Conservation (phyloP, 2,888 invertebrate genomes). For the Carcina quercana region DNA sequence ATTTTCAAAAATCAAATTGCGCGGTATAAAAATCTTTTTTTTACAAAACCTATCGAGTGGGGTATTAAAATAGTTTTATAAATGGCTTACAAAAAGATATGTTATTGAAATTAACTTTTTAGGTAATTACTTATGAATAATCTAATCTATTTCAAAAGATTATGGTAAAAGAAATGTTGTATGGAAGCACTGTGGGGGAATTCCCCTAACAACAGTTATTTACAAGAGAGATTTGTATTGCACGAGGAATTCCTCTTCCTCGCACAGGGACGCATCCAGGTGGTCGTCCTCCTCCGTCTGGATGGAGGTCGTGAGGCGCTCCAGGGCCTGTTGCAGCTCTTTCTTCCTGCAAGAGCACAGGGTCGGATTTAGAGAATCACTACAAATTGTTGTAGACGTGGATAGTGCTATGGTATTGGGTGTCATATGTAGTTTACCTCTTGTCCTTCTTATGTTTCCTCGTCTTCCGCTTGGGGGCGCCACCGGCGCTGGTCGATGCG, state of each 20-base stretch:
- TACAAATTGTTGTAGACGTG: too few relatives aligned
- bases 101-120: too few relatives aligned
- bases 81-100: too few relatives aligned
- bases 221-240: constrained; percentile 78
- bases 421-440: constrained; percentile 24
- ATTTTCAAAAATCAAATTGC: too few relatives aligned
- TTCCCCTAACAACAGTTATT: too few relatives aligned
- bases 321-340: constrained; percentile 72
- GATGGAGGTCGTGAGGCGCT: constrained; percentile 75
- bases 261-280: constrained; percentile 79
- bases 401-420: not conserved
- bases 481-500: constrained; percentile 36
- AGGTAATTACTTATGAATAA: too few relatives aligned
- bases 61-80: too few relatives aligned
- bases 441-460: constrained; percentile 27
- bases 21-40: too few relatives aligned
- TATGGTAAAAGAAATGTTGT: too few relatives aligned
- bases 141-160: too few relatives aligned
- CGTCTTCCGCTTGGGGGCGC: constrained; percentile 18
- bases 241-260: constrained; percentile 79
- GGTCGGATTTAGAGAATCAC: not conserved
- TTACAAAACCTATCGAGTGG: too few relatives aligned
- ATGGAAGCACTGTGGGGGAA: too few relatives aligned
- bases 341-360: constrained; percentile 18
- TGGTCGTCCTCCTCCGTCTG: constrained; percentile 81